phyloP scores from a whole-genome alignment of 2,888 invertebrate species.

The Andrena praecox region DNA sequence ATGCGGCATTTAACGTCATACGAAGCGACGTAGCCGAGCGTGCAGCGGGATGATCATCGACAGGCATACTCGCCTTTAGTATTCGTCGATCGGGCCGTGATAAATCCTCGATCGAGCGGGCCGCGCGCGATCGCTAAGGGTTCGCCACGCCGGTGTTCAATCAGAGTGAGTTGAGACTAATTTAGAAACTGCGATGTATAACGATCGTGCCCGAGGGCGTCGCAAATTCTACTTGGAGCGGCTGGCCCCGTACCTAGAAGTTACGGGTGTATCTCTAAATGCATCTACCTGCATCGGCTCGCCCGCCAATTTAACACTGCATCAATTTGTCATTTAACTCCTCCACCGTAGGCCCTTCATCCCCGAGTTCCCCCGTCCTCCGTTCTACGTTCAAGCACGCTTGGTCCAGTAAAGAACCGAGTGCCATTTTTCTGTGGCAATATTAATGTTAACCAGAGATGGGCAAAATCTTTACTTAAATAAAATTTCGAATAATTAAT shows the following conservation, averaged over 20 bases:
- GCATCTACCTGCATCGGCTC: conserved; percentile 65
- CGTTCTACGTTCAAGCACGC: neutral
- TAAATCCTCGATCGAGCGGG: conserved; percentile 65
- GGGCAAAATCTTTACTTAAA: too few relatives aligned
- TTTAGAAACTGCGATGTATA: conserved; percentile 70
- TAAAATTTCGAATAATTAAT: too few relatives aligned
- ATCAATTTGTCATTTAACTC: conserved; percentile 70
- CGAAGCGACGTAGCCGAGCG: conserved; percentile 5
- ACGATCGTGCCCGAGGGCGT: conserved; percentile 67
- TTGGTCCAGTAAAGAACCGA: too few relatives aligned
- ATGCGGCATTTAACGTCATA: conserved; percentile 1
- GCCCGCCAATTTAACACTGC: conserved; percentile 66
- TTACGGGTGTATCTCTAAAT: conserved; percentile 69
- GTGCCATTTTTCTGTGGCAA: too few relatives aligned
- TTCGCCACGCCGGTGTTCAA: conserved; percentile 59
- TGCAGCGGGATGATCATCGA: conserved; percentile 32
- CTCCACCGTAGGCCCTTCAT: conserved; percentile 16
- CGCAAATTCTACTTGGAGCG: conserved; percentile 61
- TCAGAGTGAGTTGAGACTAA: conserved; percentile 70
- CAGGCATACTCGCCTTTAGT: conserved; percentile 56
- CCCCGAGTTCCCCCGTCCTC: neutral
- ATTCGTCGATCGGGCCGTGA: conserved; percentile 62
- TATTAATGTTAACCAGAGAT: too few relatives aligned
- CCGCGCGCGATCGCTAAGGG: conserved; percentile 50
- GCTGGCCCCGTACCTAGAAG: conserved; percentile 55